Conservation (phyloP, 1,140 invertebrate genomes). For the Paramacrobiotus metropolitanus region DNA sequence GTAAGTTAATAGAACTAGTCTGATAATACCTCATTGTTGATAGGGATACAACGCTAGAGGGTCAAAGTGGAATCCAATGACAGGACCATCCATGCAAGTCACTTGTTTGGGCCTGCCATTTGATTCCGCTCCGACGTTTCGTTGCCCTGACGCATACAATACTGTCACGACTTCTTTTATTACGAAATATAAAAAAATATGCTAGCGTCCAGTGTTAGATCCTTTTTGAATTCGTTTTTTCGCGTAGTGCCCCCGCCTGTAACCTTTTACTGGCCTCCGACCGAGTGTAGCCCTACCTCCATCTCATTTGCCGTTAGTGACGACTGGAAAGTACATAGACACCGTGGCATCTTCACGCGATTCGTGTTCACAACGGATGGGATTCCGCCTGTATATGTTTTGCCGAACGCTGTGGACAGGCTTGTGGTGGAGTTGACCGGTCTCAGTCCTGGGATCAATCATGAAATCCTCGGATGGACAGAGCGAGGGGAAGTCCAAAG, state of each 20-base stretch:
- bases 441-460: neutral
- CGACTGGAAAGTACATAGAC: neutral
- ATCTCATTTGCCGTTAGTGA: neutral
- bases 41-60: no score
- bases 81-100: no score
- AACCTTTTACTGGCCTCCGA: neutral
- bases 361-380: neutral
- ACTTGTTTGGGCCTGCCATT: no score
- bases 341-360: neutral
- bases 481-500: neutral
- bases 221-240: no score
- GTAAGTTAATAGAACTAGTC: slow-evolving; percentile 1
- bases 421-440: slow-evolving; percentile 1
- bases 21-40: no score
- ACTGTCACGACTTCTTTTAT: no score
- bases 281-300: neutral
- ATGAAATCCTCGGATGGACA: neutral
- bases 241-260: neutral
- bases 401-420: neutral
- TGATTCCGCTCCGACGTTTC: no score
- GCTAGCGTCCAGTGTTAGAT: no score
- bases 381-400: neutral
- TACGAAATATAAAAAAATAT: no score
- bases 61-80: no score
- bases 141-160: no score